Conservation (phyloP, 2,113 vertebrate species). For the Callocephalon fimbriatum region DNA sequence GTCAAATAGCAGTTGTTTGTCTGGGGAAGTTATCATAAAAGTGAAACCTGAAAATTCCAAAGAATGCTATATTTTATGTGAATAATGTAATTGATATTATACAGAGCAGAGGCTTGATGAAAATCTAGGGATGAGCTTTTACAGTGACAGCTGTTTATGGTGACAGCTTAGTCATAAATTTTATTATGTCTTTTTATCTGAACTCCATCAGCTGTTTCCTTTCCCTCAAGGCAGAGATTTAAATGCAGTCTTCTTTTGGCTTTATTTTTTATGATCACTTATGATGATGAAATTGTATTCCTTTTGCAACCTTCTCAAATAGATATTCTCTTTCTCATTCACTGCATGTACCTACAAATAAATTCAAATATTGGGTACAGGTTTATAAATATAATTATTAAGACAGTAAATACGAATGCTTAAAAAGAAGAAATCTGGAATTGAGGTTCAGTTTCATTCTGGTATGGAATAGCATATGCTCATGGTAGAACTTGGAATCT, state of each 20-base stretch:
- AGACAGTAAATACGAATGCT: neutral
- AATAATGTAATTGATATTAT: too few relatives aligned
- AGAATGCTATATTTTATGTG: neutral
- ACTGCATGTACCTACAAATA: neutral
- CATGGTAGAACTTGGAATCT: neutral
- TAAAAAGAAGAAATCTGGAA: neutral
- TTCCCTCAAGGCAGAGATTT: neutral
- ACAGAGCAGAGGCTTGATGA: neutral
- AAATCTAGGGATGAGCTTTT: neutral
- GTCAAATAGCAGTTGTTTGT: neutral
- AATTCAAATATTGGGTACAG: neutral
- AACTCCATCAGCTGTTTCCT: neutral
- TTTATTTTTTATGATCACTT: neutral
- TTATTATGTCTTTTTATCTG: neutral
- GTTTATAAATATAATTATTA: neutral
- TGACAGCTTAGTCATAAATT: neutral
- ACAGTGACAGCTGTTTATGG: neutral
- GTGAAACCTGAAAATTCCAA: neutral
- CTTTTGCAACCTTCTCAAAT: neutral
- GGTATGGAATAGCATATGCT: neutral
- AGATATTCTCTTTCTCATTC: neutral
- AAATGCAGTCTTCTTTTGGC: neutral
- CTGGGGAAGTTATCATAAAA: neutral
- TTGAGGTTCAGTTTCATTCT: neutral
- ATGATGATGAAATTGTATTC: fast-evolving